A percentile compares a stretch with the other conserved stretches of the same genome.
These are phyloP conservation scores for Parnassius apollo DNA, from an alignment of 2,888 invertebrate genomes.

Conservation along the genomic window DNA sequence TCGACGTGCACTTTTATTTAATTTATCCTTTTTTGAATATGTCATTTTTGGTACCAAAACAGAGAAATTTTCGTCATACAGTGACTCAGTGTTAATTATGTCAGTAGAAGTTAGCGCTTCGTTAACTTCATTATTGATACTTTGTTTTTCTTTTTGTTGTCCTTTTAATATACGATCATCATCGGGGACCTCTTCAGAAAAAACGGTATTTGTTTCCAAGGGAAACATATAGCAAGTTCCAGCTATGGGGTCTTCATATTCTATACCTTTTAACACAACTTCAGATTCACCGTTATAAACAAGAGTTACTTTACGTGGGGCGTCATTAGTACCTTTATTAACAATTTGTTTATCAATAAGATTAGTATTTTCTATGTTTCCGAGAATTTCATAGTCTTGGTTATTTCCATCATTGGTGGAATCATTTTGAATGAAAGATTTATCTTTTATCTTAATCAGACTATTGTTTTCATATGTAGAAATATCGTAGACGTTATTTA, in stretches of 20 bases:
- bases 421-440: not conserved
- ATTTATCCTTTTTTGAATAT: conserved; percentile 42
- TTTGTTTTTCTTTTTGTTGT: conserved; percentile 24
- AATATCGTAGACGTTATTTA: too few relatives aligned
- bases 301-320: conserved; percentile 35
- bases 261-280: conserved; percentile 49
- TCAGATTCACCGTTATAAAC: conserved; percentile 40
- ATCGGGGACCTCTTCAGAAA: conserved; percentile 28
- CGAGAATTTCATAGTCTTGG: conserved; percentile 5
- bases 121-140: conserved; percentile 28
- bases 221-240: conserved; percentile 55
- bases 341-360: not conserved
- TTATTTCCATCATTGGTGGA: not conserved
- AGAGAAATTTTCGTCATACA: conserved; percentile 1
- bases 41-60: conserved; percentile 47
- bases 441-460: not conserved
- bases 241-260: conserved; percentile 49
- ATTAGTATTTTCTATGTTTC: conserved; percentile 8
- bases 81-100: not conserved
- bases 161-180: conserved; percentile 23
- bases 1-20: conserved; percentile 5
- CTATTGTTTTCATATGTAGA: too few relatives aligned
- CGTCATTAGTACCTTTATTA: conserved; percentile 4
- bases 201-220: conserved; percentile 31
- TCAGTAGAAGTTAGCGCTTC: conserved; percentile 26